A percentile compares a stretch with the other conserved stretches of the same genome.
phyloP scores from a whole-genome alignment of 2,888 invertebrate genomes.

The Galerucella calmariensis region DNA sequence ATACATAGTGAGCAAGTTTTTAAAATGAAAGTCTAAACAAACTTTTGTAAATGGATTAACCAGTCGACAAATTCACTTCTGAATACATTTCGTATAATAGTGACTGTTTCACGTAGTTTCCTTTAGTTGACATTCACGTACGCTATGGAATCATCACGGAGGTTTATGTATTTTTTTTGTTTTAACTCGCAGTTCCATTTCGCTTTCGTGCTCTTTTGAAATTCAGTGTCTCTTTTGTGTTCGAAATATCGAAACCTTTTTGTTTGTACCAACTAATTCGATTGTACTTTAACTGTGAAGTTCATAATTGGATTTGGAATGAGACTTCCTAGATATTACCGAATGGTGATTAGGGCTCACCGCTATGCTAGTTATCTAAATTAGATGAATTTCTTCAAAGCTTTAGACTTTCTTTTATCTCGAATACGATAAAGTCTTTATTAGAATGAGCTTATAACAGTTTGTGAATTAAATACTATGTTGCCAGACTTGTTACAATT shows the following conservation, averaged over 20 bases:
- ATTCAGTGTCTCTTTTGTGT: constrained; percentile 10
- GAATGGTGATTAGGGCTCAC: constrained; percentile 1
- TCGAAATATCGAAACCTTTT: constrained; percentile 8
- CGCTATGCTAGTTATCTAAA: not conserved
- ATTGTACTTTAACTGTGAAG: constrained; percentile 10
- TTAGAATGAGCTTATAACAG: not conserved
- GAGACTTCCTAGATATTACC: constrained; percentile 11
- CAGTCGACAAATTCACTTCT: not conserved
- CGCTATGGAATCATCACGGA: not conserved
- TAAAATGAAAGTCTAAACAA: not conserved
- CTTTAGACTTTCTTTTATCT: not conserved
- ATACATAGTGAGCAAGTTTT: not conserved
- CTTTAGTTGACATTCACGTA: not conserved
- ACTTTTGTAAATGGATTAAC: not conserved
- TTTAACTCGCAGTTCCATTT: not conserved
- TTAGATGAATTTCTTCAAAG: not conserved
- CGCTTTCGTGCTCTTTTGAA: not conserved
- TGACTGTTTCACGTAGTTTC: not conserved
- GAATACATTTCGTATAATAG: constrained; percentile 4
- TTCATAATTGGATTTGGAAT: constrained; percentile 16
- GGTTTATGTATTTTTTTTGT: not conserved
- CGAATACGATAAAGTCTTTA: not conserved
- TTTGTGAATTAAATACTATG: too few species aligned
- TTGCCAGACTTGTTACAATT: too few species aligned
- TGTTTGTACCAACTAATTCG: constrained; percentile 9